phyloP scores from a whole-genome alignment of 1,140 invertebrate genomes.

The Neomicropteryx cornuta region DNA sequence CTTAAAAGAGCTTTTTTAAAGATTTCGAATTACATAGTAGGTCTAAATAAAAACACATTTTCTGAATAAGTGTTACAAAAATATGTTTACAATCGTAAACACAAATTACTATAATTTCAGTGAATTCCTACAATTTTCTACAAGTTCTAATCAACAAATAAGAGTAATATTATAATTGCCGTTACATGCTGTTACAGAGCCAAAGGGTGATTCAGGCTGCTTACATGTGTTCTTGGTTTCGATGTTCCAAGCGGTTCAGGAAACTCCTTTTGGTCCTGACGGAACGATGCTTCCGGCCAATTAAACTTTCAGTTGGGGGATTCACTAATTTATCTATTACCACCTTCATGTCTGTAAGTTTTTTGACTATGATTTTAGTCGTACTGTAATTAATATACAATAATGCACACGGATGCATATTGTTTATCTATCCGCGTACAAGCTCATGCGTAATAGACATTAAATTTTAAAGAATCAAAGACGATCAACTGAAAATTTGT shows the following conservation, averaged over 20 bases:
- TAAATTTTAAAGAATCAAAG: too few relatives aligned
- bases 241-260: constrained; percentile 23
- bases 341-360: constrained; percentile 33
- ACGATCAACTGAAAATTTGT: too few relatives aligned
- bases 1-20: constrained; percentile 1
- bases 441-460: too few relatives aligned
- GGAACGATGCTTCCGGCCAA: constrained; percentile 26
- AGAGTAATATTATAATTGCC: not conserved
- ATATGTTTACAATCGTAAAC: not conserved
- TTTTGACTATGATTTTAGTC: not conserved
- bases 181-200: constrained; percentile 20
- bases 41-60: not conserved
- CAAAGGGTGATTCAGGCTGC: constrained; percentile 24
- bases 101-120: too few relatives aligned
- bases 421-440: too few relatives aligned
- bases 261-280: constrained; percentile 32
- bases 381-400: not conserved
- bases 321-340: constrained; percentile 34
- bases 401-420: too few relatives aligned
- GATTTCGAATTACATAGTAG: constrained; percentile 11
- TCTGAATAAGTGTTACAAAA: not conserved
- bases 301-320: constrained; percentile 33
- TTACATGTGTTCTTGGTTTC: constrained; percentile 36
- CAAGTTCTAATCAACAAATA: not conserved
- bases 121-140: not conserved